Base-by-base conservation (phyloP, 2,888 invertebrate species). In the Lasioglossum figueresi region DNA sequence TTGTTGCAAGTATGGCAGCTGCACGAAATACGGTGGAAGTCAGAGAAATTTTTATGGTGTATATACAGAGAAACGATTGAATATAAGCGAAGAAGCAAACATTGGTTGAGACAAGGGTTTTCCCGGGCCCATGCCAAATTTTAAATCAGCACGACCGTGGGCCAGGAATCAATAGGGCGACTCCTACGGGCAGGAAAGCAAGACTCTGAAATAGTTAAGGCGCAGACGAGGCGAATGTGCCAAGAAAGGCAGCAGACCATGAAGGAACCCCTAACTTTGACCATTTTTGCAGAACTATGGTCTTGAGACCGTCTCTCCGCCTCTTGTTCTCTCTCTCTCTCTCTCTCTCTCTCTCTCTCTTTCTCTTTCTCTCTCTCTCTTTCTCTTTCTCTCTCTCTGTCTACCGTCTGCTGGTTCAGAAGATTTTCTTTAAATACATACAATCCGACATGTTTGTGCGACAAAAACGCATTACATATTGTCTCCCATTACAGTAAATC, bases 241-340 rank as follows among this genome's bases (percentile, higher is more conserved):
- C 86, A 86, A 86, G 70, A 76, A 79, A 85, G 86, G 79, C 82
- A 76, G 43, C 79, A 70, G 76, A 79, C 79, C 86, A 76, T 76
- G 82, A 85, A 79, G 76, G 40, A 82, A 85, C 72, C 63, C 45
- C 56, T 52, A 82, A 79, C 75, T 86, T 85, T 43, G 76, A 45
- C 74, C 63, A 82, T 82, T 76, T 82, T 85, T 73, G 45, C 31
- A 23, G 71, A 37, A 85, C 76, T 34, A 81, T 66, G 66, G 76
- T 78, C 56, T 70, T 16, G 27, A 14, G 34, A 40, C 27, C 43
- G 34, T 75, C 37, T 63, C 45, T 27, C n/a, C 37, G 45, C n/a
- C 34, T 74, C 43, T 63, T n/a, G 40, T 40, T 40, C n/a, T 68
- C n/a, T 43, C 19, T 27, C 56, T 4, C 72, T 27, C 31, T 27